Percentiles rank a stretch among this genome's conserved stretches.
These are phyloP conservation scores for Schizopygopsis pylzovi DNA, from an alignment of 2,797 vertebrate species.

Conservation along the genomic window DNA sequence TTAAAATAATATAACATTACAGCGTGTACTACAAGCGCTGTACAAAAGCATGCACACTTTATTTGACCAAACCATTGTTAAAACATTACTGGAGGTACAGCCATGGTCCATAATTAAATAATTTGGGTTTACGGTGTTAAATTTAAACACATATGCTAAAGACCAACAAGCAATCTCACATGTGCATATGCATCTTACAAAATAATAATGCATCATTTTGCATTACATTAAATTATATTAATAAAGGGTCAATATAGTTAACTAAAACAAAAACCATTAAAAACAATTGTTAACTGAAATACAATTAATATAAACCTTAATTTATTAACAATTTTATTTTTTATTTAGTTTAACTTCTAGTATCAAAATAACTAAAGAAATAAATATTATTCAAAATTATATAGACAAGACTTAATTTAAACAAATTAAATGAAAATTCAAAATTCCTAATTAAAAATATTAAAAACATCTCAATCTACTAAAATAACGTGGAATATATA, in stretches of 20 bases:
- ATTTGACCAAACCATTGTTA: not conserved
- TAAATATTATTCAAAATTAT: not conserved
- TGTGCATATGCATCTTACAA: not conserved
- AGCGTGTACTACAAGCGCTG: not conserved
- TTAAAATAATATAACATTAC: conserved; percentile 17
- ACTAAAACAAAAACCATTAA: not conserved
- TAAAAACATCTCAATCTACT: not conserved
- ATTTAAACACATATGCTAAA: not conserved
- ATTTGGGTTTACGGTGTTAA: not conserved
- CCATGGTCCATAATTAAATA: not conserved
- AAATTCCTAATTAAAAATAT: not conserved
- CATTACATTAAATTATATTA: not conserved
- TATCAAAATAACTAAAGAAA: not conserved
- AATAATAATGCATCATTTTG: not conserved
- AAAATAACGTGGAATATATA: not conserved
- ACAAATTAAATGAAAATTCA: too few species aligned
- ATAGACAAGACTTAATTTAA: not conserved
- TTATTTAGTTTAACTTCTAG: not conserved
- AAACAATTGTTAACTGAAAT: not conserved
- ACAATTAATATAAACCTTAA: not conserved
- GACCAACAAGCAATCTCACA: not conserved
- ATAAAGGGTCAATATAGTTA: not conserved
- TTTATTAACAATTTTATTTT: not conserved
- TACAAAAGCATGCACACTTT: not conserved
- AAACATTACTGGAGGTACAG: not conserved